Evolutionary conservation across 2,797 vertebrate genomes (phyloP), one percentile per base, ranked within the genome.

Genomic region (Hoplostethus atlanticus): DNA sequence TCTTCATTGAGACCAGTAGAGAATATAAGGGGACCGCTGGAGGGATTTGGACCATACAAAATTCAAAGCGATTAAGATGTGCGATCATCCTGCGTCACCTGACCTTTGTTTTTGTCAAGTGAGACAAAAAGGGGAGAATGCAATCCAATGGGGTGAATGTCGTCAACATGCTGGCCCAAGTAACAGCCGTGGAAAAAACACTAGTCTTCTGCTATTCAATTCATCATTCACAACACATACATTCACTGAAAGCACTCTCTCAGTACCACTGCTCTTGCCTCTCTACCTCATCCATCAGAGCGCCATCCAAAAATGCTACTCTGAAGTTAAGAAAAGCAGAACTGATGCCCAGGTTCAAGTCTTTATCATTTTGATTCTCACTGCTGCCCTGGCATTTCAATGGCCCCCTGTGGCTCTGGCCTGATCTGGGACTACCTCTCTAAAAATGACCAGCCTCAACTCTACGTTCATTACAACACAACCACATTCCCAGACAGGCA

Each of bases 61-160:
- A 79, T 5, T 6, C 68, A 71, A 63, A 77, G 72, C 44, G 48
- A 80, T 71, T 79, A 61, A 71, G 50, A 84, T 55, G 65, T 38
- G 31, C 12, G 7, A 5, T 42, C 54, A 44, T 47, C 47, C 50
- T 6, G 6, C 7, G 4, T 61, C 80, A 70, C 21, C 65, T 63
- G 63, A 78, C 57, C 69, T 60, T 7, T 5, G 46, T 58, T 71
- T 81, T 34, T 55, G 42, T 71, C 69, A 42, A 28, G 31, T 16
- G 25, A 61, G n/a, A 55, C 50, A 50, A 52, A 28, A 42, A 21
- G n/a, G 15, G 13, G 40, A 62, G 10, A 53, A 62, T 47, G 36
- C 50, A 52, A 56, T 52, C 34, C 52, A 21, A 28, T 15, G 13
- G 4, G 3, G 9, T 44, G 28, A 71, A 51, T 10, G 38, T 17